Base-by-base conservation (phyloP, 2,888 invertebrate species). In the Hyposoter dolosus region DNA sequence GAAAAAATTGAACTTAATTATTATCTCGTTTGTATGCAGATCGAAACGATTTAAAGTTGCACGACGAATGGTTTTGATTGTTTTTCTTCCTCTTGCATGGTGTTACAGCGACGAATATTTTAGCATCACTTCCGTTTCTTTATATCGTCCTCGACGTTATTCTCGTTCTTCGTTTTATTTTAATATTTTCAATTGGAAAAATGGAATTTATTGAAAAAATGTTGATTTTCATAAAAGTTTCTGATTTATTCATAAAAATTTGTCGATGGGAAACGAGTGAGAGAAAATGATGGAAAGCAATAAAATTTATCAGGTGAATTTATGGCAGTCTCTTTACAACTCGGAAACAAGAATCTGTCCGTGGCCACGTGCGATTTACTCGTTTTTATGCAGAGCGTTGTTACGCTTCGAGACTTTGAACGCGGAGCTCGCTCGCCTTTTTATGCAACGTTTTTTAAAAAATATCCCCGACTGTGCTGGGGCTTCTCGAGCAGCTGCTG, bases 401-500 rank as follows among this genome's bases (percentile, higher is more conserved):
- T 65, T 50, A 35, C 72, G 40, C 63, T 50, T 63, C 5, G 40
- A 23, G 75, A 56, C 65, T 72, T 83, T 28, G 47, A 65, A 23
- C 63, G 15, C 28, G 9, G 17, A 35, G 23, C 17, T 23, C 53
- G 32, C 3, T 23, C 50, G 56, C 3, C n/a, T 32, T 71, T 71
- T 71, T 40, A 35, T 32, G 60, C 19, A 7, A 45, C 45, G 19
- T 84, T 81, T 68, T 84, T 77, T 60, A 9, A 12, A 15, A 72
- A 74, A 35, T 74, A 60, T 47, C 47, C 40, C 53, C 12, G 79
- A 47, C 63, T 17, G 65, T 79, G n/a, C n/a, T n/a, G 72, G 80
- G 65, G 43, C 74, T 81, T 81, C 72, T 65, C 83, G 83, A 83
- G 76, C 85, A 85, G 85, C 85, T 85, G 85, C 76, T 76, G 40